Conservation (phyloP, 2,888 invertebrate genomes). For the Acanthoscelides obtectus region DNA sequence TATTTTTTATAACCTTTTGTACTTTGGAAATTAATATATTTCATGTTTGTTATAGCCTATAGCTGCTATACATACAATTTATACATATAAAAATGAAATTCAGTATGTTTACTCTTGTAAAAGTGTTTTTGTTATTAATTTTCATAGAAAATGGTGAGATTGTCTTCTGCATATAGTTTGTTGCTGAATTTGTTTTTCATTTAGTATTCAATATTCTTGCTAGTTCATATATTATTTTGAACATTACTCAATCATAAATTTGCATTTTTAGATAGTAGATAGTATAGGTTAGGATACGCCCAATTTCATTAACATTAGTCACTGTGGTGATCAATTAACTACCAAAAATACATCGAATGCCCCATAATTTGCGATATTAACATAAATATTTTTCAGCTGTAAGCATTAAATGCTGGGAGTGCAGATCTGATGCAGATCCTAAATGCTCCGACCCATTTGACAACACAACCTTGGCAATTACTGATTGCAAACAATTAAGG, state of each 20-base stretch:
- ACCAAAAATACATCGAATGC: no score
- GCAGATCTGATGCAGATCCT: conserved; percentile 82
- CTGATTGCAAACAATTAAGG: conserved; percentile 53
- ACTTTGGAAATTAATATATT: no score
- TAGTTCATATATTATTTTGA: no score
- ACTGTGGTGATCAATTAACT: background rate
- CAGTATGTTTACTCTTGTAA: background rate
- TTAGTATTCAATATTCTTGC: no score
- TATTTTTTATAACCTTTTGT: no score
- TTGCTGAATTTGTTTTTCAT: no score
- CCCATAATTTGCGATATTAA: no score
- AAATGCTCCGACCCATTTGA: conserved; percentile 92
- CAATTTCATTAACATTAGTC: conserved; percentile 5
- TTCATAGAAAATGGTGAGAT: background rate
- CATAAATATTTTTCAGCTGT: background rate
- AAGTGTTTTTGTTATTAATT: background rate
- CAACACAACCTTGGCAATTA: conserved; percentile 80
- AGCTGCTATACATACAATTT: no score
- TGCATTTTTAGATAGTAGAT: background rate
- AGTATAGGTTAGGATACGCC: conserved; percentile 6
- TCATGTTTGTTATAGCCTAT: no score
- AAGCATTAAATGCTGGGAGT: conserved; percentile 83
- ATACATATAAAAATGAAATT: no score
- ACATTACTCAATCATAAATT: background rate
- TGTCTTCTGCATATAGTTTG: background rate